A percentile compares a stretch with the other conserved stretches of the same genome.
These are phyloP conservation scores for Hiodon alosoides DNA, from an alignment of 2,113 vertebrate species.

Conservation along the genomic window DNA sequence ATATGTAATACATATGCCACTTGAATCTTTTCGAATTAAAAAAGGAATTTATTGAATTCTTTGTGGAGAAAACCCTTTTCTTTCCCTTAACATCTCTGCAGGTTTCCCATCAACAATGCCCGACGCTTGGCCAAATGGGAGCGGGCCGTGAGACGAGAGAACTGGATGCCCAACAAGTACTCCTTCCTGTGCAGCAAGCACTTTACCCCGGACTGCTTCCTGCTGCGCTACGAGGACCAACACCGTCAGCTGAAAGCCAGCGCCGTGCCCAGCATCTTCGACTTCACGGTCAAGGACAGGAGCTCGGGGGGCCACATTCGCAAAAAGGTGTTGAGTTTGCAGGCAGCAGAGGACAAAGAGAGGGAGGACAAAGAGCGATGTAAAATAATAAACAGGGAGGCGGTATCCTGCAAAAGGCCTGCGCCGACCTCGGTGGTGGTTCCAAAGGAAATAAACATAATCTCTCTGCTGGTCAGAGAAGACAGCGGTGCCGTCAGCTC, in stretches of 20 bases:
- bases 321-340: constrained; percentile 15
- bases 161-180: constrained; percentile 76
- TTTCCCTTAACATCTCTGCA: constrained; percentile 26
- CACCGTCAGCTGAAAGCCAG: constrained; percentile 67
- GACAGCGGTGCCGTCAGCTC: neutral
- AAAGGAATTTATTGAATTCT: too few species aligned
- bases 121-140: constrained; percentile 70
- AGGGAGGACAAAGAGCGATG: neutral
- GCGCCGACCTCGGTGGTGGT: neutral
- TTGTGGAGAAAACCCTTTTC: neutral
- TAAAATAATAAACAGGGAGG: neutral
- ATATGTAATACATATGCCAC: too few species aligned
- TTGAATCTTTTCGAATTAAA: too few species aligned
- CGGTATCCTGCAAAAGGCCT: neutral
- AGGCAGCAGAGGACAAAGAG: neutral
- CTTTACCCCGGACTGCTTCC: constrained; percentile 75
- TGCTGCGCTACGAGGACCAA: constrained; percentile 65
- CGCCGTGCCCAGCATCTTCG: constrained; percentile 72
- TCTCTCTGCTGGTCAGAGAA: neutral
- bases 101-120: constrained; percentile 73
- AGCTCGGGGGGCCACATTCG: constrained; percentile 4
- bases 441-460: neutral
- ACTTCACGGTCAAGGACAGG: constrained; percentile 53
- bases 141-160: constrained; percentile 68
- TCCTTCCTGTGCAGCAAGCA: constrained; percentile 76